Evolutionary conservation across 2,113 vertebrate genomes (phyloP), one percentile per base, ranked within the genome.

Genomic region (Lathamus discolor): DNA sequence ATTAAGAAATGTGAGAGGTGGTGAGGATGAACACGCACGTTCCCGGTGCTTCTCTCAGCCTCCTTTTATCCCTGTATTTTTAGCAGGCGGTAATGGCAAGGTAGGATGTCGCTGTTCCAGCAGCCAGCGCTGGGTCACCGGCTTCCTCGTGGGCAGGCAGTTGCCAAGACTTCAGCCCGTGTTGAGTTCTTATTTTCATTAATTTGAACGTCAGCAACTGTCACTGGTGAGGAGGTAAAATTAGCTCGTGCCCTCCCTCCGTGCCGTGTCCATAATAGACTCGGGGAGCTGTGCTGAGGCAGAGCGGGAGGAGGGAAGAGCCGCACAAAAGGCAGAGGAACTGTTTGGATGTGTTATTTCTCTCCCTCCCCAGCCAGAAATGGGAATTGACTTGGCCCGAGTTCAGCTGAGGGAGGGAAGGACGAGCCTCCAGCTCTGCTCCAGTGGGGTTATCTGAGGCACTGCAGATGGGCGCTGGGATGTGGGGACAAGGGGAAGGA

Each of bases 141-240:
- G 69, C 95, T 96, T 94, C 97, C 70, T 90, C 37, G 97, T 75
- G 97, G 97, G 96, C 95, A 73, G 95, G 20, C 87, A 75, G 93
- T 94, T 96, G 93, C 93, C 93, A 88, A 94, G 95, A 82, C 95
- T 95, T 72, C 92, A 94, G 69, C 95, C 80, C 75, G 18, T 90
- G 92, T 33, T 80, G 93, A 62, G 87, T 94, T 95, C 86, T 95
- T 97, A 87, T 92, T 96, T 96, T 97, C 96, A 94, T 96, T 97
- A 96, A 97, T 95, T 93, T 85, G 92, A 85, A 89, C 94, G 93
- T 96, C 92, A 94, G 94, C 95, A 86, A 35, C 86, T 93, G 93
- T 95, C 95, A 94, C 57, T 86, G 80, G 90, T 92, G 93, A 90
- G 76, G 93, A 93, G 86, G 91, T 94, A 96, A 96, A 97, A 96